Conservation (phyloP, 1,140 invertebrate species). For the Metaphire vulgaris region DNA sequence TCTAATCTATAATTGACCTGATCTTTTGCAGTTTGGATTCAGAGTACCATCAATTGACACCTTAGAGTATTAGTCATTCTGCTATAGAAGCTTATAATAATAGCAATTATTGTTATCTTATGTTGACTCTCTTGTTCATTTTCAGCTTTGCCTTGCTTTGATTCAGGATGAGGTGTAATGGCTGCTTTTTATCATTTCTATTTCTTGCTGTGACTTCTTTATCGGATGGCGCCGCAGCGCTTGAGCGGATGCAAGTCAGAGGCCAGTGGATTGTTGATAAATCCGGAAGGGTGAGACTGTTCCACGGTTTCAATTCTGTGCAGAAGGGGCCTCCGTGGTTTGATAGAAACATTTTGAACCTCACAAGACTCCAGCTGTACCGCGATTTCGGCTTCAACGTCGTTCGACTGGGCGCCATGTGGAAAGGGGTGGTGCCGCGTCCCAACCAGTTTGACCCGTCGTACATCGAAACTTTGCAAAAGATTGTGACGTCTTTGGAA, state of each 20-base stretch:
- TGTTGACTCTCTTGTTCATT: too few species aligned
- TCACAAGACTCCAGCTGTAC: constrained; percentile 29
- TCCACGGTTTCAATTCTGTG: constrained; percentile 39
- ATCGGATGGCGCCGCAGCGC: background rate
- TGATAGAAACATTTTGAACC: constrained; percentile 30
- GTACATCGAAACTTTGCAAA: constrained; percentile 33
- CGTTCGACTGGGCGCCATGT: constrained; percentile 37
- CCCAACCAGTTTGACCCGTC: constrained; percentile 32
- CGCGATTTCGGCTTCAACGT: constrained; percentile 38
- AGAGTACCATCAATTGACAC: too few species aligned
- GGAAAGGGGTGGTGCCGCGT: constrained; percentile 34
- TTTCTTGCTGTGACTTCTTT: background rate
- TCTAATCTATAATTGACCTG: too few species aligned
- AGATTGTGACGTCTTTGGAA: constrained; percentile 32
- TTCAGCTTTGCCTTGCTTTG: too few species aligned
- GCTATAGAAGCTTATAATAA: too few species aligned
- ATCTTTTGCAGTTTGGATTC: too few species aligned
- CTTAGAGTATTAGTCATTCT: too few species aligned
- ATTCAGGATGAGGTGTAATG: too few species aligned
- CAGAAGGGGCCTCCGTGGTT: constrained; percentile 36
- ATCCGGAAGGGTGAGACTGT: constrained; percentile 32
- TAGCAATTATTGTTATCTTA: too few species aligned
- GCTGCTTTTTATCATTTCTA: too few species aligned
- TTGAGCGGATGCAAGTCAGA: background rate
- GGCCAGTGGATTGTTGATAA: constrained; percentile 28